Base-by-base conservation (phyloP, 92 coral and sea anemone species). In the Epizoanthus scotinus region DNA sequence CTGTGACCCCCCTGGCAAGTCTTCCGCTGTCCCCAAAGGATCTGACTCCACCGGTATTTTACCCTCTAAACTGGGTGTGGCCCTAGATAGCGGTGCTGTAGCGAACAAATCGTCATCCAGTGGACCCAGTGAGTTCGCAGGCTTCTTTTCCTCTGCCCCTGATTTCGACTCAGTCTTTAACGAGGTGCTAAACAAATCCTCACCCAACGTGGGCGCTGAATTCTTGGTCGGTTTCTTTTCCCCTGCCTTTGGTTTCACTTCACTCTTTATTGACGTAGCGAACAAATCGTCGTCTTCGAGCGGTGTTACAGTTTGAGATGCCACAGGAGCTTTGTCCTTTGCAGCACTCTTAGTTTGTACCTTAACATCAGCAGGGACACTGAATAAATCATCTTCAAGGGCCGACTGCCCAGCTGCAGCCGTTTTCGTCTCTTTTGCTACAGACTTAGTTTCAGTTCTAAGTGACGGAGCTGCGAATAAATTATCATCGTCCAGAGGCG, bases 281-380 rank as follows among this genome's bases (percentile, higher is more conserved):
- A 90, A 89, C 68, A 92, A 77, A 63, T 95, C 95, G 40, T 95
- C 92, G 22, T 89, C 97, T 50, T 71, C 83, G 56, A 67, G 82
- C 2, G 85, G 38, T 4, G 85, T 12, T 55, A 79, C 66, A 27
- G 20, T 28, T 70, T 57, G 72, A 40, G 80, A 54, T 12, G 8
- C 53, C 0, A 63, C 56, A 64, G 82, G 36, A 49, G 47, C 55
- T 25, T 73, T 74, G 24, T 73, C 85, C 64, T 28, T 47, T 42
- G 49, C 58, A 40, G 65, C 47, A 52, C 27, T 84, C 18, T 84
- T 71, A 65, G 66, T 62, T 34, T 82, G 52, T n/a, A 67, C 80
- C 42, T 73, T 38, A 56, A 81, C 67, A n/a, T n/a, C n/a, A 13
- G 67, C 57, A 38, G 63, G 38, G 10, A 3, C 24, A 21, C 78